A percentile compares a stretch with the other conserved stretches of the same genome.
phyloP scores from a whole-genome alignment of 2,113 vertebrate genomes.

The Macaca mulatta region DNA sequence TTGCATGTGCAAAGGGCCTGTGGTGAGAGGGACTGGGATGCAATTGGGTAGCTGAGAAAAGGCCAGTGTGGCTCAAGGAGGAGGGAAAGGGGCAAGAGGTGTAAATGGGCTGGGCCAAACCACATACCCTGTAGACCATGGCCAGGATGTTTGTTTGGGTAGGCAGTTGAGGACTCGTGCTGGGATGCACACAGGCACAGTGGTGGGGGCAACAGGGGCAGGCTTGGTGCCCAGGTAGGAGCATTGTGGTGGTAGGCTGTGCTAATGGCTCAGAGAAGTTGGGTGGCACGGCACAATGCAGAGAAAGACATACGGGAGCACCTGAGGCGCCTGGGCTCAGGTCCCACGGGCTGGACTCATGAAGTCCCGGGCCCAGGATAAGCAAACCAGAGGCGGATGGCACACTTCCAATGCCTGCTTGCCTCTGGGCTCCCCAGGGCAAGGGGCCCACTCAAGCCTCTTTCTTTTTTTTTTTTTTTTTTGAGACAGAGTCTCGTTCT shows the following conservation, averaged over 20 bases:
- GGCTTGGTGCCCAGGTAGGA: background rate
- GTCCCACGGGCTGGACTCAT: background rate
- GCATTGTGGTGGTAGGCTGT: rapidly evolving
- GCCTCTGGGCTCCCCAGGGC: background rate
- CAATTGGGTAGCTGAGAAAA: background rate
- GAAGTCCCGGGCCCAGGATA: background rate
- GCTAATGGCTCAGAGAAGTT: background rate
- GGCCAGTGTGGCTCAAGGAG: background rate
- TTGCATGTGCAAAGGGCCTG: background rate
- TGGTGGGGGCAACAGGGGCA: background rate
- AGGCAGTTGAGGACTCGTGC: background rate
- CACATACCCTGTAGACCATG: rapidly evolving
- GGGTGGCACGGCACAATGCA: rapidly evolving
- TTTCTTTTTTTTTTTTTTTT: background rate
- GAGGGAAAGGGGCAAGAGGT: background rate
- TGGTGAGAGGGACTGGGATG: background rate
- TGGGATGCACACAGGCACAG: background rate
- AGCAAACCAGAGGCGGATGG: background rate
- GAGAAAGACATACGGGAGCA: background rate
- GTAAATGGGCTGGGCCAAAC: background rate
- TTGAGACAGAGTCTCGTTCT: no score
- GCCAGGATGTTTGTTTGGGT: background rate
- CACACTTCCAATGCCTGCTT: background rate
- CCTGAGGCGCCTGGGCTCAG: background rate
- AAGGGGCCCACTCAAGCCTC: no score